phyloP scores from a whole-genome alignment of 2,797 vertebrate genomes.

The Ispidina lecontei region DNA sequence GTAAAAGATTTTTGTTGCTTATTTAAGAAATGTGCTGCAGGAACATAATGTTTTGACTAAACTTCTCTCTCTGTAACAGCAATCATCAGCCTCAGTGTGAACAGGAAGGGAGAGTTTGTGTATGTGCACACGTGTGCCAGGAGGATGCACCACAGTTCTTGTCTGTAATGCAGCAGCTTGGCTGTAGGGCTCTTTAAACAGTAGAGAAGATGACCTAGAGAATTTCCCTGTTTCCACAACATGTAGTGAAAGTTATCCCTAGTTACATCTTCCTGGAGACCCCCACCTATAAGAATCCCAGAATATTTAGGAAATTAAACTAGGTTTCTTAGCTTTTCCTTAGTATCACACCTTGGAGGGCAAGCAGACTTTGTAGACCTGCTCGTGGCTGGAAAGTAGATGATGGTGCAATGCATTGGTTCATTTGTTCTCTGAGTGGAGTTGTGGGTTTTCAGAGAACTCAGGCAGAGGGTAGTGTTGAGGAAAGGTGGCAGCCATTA shows the following conservation, averaged over 20 bases:
- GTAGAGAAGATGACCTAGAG: neutral
- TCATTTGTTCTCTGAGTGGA: neutral
- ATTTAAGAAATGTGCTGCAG: neutral
- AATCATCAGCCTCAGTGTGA: neutral
- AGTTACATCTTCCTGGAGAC: neutral
- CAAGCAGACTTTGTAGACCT: neutral
- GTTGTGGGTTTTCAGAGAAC: neutral
- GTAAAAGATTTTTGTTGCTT: neutral
- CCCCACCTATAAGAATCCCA: neutral
- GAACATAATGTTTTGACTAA: neutral
- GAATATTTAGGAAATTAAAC: neutral
- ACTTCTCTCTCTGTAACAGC: neutral
- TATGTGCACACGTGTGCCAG: neutral
- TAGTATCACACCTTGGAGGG: neutral
- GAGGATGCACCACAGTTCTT: neutral
- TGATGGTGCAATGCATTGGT: neutral
- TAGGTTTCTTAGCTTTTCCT: neutral
- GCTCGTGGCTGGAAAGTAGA: neutral
- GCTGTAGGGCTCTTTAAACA: neutral
- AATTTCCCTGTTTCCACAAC: neutral
- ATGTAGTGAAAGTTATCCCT: neutral
- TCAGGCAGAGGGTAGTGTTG: neutral
- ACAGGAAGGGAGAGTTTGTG: neutral
- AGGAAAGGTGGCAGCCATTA: neutral
- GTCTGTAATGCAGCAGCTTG: neutral